Percentiles rank a stretch among this genome's conserved stretches.
Conservation (phyloP, 1,140 invertebrate species). For the Bombus ignitus region DNA sequence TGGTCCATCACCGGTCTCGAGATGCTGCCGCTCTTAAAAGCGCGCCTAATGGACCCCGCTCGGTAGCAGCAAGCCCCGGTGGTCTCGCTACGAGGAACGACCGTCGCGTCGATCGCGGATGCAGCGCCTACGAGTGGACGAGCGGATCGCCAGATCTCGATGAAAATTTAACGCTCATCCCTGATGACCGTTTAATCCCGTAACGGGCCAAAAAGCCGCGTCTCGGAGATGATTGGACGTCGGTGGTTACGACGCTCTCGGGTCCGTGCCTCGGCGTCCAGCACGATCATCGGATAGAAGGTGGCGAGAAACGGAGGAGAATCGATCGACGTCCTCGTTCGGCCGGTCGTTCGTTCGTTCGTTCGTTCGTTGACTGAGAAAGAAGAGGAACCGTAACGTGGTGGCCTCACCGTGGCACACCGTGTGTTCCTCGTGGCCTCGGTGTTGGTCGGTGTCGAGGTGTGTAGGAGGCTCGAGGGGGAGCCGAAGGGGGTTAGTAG, state of each 20-base stretch:
- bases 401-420: background rate
- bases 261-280: conserved; percentile 50
- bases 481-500: conserved; percentile 68
- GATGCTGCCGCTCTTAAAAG: conserved; percentile 18
- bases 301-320: conserved; percentile 70
- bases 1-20: conserved; percentile 10
- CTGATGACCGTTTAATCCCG: conserved; percentile 76
- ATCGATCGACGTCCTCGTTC: conserved; percentile 63
- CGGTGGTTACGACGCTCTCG: background rate
- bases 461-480: conserved; percentile 59
- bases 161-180: conserved; percentile 54
- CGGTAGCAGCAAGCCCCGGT: background rate
- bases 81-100: conserved; percentile 1
- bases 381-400: conserved; percentile 68
- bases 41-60: conserved; percentile 30
- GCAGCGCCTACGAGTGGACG: too few species aligned
- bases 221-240: background rate
- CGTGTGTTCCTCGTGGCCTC: conserved; percentile 30
- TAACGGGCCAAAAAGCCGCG: conserved; percentile 69
- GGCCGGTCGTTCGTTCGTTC: background rate
- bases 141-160: background rate
- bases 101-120: background rate
- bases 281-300: conserved; percentile 77
- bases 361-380: conserved; percentile 1
- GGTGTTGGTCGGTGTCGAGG: conserved; percentile 50